Base-by-base conservation (phyloP, 2,888 invertebrate species). In the Deilephila elpenor region DNA sequence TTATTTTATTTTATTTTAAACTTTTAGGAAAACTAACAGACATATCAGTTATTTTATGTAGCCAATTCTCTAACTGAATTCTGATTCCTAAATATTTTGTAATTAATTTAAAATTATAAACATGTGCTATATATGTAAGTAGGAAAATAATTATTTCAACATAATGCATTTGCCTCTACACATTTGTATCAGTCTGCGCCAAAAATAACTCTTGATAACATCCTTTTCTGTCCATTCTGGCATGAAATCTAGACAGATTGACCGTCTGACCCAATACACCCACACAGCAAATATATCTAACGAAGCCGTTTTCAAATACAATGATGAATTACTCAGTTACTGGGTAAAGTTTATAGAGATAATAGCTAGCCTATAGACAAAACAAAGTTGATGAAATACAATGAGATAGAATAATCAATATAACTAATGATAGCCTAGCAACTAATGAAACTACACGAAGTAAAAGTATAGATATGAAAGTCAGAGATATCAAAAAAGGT, bases 401-500 rank as follows among this genome's bases (percentile, higher is more conserved):
- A 61, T 37, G 6, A 34, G 61, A 5, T 17, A 29, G 4, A 34
- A 62, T 19, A 34, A 29, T n/a, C 19, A n/a, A 29, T 37, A 37
- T 62, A 3, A 19, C 25, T 34, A 62, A 62, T 29, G 8, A 62
- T 37, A 19, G 29, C 5, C 32, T 62, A 62, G n/a, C 44, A 37
- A 62, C 14, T 20, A 67, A 67, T 51, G 25, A 67, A 17, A 29
- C 17, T 20, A 20, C 8, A 20, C 25, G 25, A 14, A 25, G 20
- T 4, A 44, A 67, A 67, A 67, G 67, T 51, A n/a, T 17, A 25
- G 17, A 44, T 37, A 64, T 67, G 67, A 67, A 51, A 67, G 67
- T 25, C 25, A 67, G 67, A 51, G 5, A 32, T n/a, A 8, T 5
- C 32, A 64, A 51, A 67, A 67, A 51, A 25, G 25, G 44, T 25